Evolutionary conservation across 2,797 vertebrate species (phyloP).

Genomic region (Micropoecilia bifurca): DNA sequence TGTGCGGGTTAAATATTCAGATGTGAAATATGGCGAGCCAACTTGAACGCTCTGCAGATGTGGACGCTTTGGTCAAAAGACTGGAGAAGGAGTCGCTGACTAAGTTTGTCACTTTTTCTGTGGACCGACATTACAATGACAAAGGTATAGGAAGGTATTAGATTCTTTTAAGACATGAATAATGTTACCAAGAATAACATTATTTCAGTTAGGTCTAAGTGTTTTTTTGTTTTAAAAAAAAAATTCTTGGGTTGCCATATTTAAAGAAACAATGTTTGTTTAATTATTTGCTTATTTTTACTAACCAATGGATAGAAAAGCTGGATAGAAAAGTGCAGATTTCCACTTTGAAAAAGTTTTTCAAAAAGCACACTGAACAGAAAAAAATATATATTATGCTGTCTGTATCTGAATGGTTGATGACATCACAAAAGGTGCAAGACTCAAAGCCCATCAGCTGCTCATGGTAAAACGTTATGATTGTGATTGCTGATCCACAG

Average conservation of each 20-base stretch:
- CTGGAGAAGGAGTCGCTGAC: conserved; percentile 23
- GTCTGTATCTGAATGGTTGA: background rate
- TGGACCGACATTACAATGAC: conserved; percentile 34
- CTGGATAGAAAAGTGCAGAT: background rate
- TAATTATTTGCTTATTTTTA: too few relatives aligned
- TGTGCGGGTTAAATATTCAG: background rate
- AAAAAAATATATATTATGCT: background rate
- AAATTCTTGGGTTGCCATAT: too few relatives aligned
- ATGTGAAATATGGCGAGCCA: conserved; percentile 14
- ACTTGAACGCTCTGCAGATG: background rate
- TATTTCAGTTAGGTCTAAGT: too few relatives aligned
- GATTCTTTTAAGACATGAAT: background rate
- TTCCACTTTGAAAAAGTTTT: background rate
- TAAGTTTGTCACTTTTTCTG: conserved; percentile 33
- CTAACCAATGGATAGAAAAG: background rate
- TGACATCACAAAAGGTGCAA: background rate
- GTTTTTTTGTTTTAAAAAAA: too few relatives aligned
- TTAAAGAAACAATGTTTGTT: too few relatives aligned
- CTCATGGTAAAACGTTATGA: background rate
- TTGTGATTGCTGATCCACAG: conserved; percentile 6
- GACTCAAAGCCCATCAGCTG: background rate
- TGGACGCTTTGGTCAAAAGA: conserved; percentile 16
- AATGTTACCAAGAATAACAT: too few relatives aligned
- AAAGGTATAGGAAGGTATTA: conserved; percentile 16
- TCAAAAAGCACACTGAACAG: background rate